Evolutionary conservation across 1,140 invertebrate genomes (phyloP).

Genomic region (Telenomus remus): DNA sequence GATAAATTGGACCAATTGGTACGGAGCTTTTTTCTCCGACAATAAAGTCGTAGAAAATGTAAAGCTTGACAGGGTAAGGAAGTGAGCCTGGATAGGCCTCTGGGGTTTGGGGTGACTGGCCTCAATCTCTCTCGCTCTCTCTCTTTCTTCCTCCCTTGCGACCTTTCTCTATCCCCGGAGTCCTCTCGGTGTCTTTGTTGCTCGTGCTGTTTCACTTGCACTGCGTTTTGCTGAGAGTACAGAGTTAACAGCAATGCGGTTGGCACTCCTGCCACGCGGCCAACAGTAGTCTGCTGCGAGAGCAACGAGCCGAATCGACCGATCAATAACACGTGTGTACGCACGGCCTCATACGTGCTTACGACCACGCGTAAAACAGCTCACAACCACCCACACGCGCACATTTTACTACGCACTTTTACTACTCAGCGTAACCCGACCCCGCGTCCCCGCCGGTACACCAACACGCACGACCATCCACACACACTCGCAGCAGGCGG

Average conservation of each 20-base stretch:
- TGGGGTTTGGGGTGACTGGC: conserved; percentile 37
- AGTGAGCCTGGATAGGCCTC: conserved; percentile 35
- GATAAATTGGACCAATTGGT: conserved; percentile 30
- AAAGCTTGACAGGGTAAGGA: conserved; percentile 37
- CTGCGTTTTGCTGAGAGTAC: conserved; percentile 59
- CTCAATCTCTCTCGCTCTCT: conserved; percentile 11
- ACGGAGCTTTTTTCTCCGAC: conserved; percentile 23
- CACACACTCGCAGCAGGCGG: neutral
- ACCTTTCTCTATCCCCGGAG: neutral
- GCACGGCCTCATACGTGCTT: conserved; percentile 65
- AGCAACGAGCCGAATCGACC: conserved; percentile 64
- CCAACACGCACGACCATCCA: neutral
- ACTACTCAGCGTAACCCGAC: conserved; percentile 33
- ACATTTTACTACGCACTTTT: conserved; percentile 59
- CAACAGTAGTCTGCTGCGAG: conserved; percentile 54
- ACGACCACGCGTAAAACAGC: conserved; percentile 50
- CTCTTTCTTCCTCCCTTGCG: conserved; percentile 1
- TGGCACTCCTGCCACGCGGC: conserved; percentile 65
- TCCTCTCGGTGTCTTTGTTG: neutral
- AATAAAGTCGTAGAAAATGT: conserved; percentile 38
- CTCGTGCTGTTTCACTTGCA: conserved; percentile 1
- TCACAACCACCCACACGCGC: conserved; percentile 45
- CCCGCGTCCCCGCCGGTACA: conserved; percentile 6
- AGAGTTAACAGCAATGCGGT: conserved; percentile 70
- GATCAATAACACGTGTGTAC: conserved; percentile 74